Evolutionary conservation across 2,113 vertebrate species (phyloP), one percentile per base, ranked within the genome.

Genomic region (Datnioides undecimradiatus): DNA sequence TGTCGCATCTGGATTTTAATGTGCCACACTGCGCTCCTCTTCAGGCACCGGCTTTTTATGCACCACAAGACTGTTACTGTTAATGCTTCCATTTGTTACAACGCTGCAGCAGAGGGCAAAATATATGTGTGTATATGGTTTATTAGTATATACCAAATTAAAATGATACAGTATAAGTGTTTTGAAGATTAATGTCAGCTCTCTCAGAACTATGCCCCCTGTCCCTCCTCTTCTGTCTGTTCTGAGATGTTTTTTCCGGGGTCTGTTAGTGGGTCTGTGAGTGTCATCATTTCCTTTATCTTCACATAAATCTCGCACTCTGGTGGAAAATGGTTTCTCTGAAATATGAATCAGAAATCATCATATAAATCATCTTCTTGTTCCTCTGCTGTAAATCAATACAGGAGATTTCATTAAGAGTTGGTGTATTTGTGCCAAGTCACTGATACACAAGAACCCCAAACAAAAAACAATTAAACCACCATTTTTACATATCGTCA

Each of bases 301-400:
- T 87, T 92, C 21, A 85, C 2, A 34, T 86, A 88, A 43, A 57
- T 16, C 7, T 90, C 86, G 83, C 88, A 91, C 23, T 92, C 86
- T 40, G 60, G 14, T 23, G 87, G 69, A 75, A 94, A 93, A 31
- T 17, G 25, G 86, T 95, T 95, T 76, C 91, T 94, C 95, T 95
- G 79, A 48, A 29, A 83, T n/a, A 57, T 3, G 82, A 2, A 67
- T 54, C 4, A 78, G 13, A 83, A 62, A 73, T 64, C 4, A 43
- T 62, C 13, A 70, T 8, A 58, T 52, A 71, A 54, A 64, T 49
- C 3, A 46, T 14, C 19, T 48, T 68, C 12, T 74, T 6, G 16
- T 29, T 41, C 11, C 4, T 59, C 63, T 49, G 43, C 9, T 38
- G 62, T 5, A 54, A 21, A 45, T 49, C 0, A 36, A 36, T 27